These are phyloP conservation scores for Tridacna gigas DNA, from an alignment of 2,888 invertebrate species.

Conservation along the genomic window DNA sequence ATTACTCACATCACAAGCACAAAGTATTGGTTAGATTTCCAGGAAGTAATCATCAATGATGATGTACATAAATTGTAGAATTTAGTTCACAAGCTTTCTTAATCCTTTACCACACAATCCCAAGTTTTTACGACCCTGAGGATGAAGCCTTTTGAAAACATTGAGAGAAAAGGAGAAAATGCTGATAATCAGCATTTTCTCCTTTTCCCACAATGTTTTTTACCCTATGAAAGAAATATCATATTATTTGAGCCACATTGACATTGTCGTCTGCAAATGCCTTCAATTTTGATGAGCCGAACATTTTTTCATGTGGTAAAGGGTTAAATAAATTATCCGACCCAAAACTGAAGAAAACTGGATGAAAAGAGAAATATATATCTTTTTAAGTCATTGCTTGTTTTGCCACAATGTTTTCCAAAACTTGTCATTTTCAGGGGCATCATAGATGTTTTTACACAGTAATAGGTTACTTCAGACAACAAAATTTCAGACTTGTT, in stretches of 20 bases:
- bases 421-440: neutral
- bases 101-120: too few relatives aligned
- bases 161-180: neutral
- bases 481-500: too few relatives aligned
- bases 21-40: too few relatives aligned
- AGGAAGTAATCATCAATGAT: too few relatives aligned
- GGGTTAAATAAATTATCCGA: neutral
- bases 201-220: neutral
- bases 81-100: too few relatives aligned
- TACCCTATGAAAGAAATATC: too few relatives aligned
- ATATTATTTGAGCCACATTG: too few relatives aligned
- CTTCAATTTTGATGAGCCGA: neutral
- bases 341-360: neutral
- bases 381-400: neutral
- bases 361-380: neutral
- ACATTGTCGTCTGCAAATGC: too few relatives aligned
- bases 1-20: too few relatives aligned
- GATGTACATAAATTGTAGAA: too few relatives aligned
- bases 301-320: neutral
- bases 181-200: neutral
- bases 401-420: neutral
- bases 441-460: neutral
- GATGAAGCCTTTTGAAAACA: too few relatives aligned
- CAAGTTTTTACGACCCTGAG: too few relatives aligned
- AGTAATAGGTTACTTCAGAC: neutral